Base-by-base conservation (phyloP, 2,888 invertebrate species). In the Acanthococcus lagerstroemiae region DNA sequence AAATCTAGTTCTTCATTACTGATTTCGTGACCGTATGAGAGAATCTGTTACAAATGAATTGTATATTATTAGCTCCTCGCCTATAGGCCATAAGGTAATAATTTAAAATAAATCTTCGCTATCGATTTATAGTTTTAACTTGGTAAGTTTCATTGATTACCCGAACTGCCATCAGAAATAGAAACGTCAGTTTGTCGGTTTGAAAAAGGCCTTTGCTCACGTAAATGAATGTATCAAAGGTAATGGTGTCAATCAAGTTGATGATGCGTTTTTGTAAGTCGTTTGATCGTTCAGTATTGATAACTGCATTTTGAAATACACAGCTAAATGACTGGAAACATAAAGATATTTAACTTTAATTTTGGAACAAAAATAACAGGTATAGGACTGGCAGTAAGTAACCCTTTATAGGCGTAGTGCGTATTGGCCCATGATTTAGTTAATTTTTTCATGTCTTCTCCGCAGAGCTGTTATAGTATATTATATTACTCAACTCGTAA, bases 141-240 rank as follows among this genome's bases (percentile, higher is more conserved):
- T n/a, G n/a, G n/a, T n/a, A n/a, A n/a, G n/a, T n/a, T n/a, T n/a
- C n/a, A n/a, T n/a, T n/a, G n/a, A n/a, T 52, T 67, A 88, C 88
- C 80, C 89, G 89, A 72, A 92, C 80, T 0, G 88, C 83, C 81
- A 93, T 85, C 75, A 94, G 90, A 48, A 90, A 87, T 58, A 91
- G 81, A 74, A 95, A 95, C 67, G 90, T 93, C 7, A 95, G 80
- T 75, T 95, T 95, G 75, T 95, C 95, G 68, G 82, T 83, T 77
- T 95, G 95, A 76, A 95, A 95, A 4, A 95, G 80, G 5, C 93
- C 94, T 70, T 95, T 80, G 55, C 88, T 87, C 0, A 94, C 94
- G 75, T 95, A 95, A 73, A 87, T 83, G 74, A 84, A 95, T 0
- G 93, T 90, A 15, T 85, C 82, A 74, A 85, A 92, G 0, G 93